phyloP scores from a whole-genome alignment of 2,113 vertebrate genomes.

The Phyllostomus hastatus region DNA sequence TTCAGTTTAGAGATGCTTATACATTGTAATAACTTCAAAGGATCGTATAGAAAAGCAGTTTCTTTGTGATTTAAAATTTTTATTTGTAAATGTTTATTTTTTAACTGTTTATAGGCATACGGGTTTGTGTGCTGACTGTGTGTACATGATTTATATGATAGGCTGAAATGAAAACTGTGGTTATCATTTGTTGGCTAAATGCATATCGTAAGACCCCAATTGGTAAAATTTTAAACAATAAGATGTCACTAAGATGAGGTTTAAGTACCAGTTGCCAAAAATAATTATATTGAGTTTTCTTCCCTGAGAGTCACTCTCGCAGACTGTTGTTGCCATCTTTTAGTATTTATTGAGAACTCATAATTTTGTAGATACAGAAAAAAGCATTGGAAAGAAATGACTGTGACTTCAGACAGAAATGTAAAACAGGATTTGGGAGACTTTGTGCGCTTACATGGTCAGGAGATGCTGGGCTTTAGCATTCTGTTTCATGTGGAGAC shows the following conservation, averaged over 20 bases:
- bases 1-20: not conserved
- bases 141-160: rapidly evolving
- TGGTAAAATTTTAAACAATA: not conserved
- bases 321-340: not conserved
- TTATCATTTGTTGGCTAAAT: not conserved
- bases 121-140: not conserved
- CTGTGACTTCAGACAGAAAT: slow-evolving; percentile 58
- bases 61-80: slow-evolving; percentile 32
- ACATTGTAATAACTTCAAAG: not conserved
- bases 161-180: not conserved
- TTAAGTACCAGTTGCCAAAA: not conserved
- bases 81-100: not conserved
- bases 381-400: not conserved
- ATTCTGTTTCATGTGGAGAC: slow-evolving; percentile 75
- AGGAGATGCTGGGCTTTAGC: slow-evolving; percentile 61
- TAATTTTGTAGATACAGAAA: not conserved
- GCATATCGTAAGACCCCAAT: not conserved
- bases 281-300: not conserved
- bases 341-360: not conserved
- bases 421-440: slow-evolving; percentile 45
- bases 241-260: not conserved
- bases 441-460: slow-evolving; percentile 46
- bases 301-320: not conserved
- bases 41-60: not conserved
- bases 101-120: not conserved